These are phyloP conservation scores for Acrocephalus kingi DNA, from an alignment of 2,113 vertebrate genomes.

Conservation along the genomic window DNA sequence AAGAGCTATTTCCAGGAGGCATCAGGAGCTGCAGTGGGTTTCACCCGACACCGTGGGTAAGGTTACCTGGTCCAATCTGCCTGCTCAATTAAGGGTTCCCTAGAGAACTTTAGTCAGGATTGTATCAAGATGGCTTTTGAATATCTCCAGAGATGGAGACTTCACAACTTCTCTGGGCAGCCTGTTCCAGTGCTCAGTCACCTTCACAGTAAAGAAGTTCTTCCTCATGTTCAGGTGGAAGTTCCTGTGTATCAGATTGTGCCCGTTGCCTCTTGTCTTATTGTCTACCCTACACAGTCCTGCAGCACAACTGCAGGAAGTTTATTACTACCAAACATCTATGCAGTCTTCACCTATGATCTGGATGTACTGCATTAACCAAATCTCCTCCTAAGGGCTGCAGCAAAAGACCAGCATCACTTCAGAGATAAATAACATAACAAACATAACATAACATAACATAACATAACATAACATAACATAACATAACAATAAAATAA, in stretches of 20 bases:
- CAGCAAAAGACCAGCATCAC: not conserved
- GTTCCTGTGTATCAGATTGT: not conserved
- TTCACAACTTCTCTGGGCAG: not conserved
- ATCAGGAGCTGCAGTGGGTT: not conserved
- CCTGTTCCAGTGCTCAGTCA: not conserved
- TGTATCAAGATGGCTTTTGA: not conserved
- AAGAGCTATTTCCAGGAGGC: not conserved
- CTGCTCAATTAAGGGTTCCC: not conserved
- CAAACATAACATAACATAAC: not conserved
- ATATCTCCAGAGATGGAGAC: not conserved
- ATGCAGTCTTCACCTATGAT: not conserved
- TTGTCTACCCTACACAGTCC: not conserved
- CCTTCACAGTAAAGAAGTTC: not conserved
- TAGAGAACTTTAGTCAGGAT: not conserved
- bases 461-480: too few species aligned
- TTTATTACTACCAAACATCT: not conserved
- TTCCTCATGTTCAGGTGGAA: not conserved
- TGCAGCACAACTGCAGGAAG: not conserved
- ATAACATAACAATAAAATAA: not conserved
- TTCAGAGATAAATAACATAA: not conserved
- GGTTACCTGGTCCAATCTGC: not conserved
- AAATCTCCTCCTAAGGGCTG: not conserved
- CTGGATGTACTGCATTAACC: not conserved
- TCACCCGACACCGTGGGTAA: not conserved
- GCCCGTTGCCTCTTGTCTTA: fast-evolving